Percentiles rank a stretch among this genome's conserved stretches.
These are phyloP conservation scores for Rhipidura dahli DNA, from an alignment of 2,113 vertebrate species.

Conservation along the genomic window DNA sequence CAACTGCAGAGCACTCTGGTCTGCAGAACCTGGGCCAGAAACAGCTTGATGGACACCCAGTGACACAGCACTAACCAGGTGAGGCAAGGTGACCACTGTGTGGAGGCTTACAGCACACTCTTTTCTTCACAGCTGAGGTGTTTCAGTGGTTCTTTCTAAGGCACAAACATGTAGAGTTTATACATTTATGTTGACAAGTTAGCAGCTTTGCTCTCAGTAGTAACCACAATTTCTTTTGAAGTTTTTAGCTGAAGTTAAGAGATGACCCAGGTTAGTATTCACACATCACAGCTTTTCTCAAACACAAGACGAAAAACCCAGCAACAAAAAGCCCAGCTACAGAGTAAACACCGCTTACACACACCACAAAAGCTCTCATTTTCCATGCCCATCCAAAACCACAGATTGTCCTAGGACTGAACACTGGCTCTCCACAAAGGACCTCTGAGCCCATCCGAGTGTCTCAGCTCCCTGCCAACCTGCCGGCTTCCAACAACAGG, in stretches of 20 bases:
- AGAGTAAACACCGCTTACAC: not conserved
- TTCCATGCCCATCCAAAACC: not conserved
- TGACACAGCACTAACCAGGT: not conserved
- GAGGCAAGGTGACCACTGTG: not conserved
- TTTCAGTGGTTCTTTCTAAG: not conserved
- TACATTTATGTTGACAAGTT: not conserved
- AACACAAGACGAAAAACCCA: not conserved
- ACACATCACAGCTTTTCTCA: not conserved
- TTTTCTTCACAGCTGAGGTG: not conserved
- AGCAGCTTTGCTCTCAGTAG: not conserved
- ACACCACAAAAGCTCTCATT: not conserved
- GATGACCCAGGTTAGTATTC: not conserved
- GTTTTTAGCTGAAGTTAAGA: not conserved
- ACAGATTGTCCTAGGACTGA: not conserved
- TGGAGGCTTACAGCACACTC: not conserved
- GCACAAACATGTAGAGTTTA: not conserved
- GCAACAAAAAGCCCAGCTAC: not conserved
- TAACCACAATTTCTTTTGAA: not conserved
- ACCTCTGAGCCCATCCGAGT: not conserved
- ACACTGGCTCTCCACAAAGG: not conserved
- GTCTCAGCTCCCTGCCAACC: not conserved
- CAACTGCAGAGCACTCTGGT: not conserved
- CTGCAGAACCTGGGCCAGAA: not conserved
- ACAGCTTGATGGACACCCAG: not conserved
- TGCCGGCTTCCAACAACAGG: not conserved